Conservation (phyloP, 2,888 invertebrate species). For the Pachliopta kotzebuea region DNA sequence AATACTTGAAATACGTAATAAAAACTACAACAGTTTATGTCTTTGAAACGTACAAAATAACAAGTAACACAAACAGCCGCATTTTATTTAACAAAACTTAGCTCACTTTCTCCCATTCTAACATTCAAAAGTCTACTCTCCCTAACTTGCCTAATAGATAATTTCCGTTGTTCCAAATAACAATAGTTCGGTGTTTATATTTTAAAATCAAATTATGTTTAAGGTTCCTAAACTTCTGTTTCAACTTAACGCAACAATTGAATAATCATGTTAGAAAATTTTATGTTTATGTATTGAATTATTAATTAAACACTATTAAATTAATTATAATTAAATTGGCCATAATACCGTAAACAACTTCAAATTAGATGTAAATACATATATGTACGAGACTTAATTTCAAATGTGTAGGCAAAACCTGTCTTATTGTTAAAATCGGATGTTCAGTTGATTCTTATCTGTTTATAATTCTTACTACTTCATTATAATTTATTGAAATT, state of each 20-base stretch:
- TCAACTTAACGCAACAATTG: background rate
- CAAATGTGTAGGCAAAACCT: too few relatives aligned
- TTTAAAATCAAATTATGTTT: background rate
- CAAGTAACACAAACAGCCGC: conserved; percentile 5
- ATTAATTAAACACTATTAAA: too few relatives aligned
- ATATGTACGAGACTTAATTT: too few relatives aligned
- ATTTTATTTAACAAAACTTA: conserved; percentile 17
- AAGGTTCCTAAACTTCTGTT: background rate
- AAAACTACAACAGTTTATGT: background rate
- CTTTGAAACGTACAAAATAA: conserved; percentile 12
- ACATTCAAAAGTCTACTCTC: background rate
- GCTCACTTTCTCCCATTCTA: background rate
- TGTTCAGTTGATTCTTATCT: too few relatives aligned
- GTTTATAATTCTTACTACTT: too few relatives aligned
- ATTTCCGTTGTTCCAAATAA: conserved; percentile 20
- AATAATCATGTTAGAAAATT: background rate
- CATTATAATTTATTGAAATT: too few relatives aligned
- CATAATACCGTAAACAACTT: too few relatives aligned
- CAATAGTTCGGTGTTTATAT: background rate
- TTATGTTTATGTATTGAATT: background rate
- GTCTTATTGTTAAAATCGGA: too few relatives aligned
- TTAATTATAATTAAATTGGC: too few relatives aligned
- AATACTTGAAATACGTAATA: background rate
- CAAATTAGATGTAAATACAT: too few relatives aligned
- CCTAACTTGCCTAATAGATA: conserved; percentile 17